phyloP scores from a whole-genome alignment of 2,797 vertebrate genomes.

The Potorous gilbertii region DNA sequence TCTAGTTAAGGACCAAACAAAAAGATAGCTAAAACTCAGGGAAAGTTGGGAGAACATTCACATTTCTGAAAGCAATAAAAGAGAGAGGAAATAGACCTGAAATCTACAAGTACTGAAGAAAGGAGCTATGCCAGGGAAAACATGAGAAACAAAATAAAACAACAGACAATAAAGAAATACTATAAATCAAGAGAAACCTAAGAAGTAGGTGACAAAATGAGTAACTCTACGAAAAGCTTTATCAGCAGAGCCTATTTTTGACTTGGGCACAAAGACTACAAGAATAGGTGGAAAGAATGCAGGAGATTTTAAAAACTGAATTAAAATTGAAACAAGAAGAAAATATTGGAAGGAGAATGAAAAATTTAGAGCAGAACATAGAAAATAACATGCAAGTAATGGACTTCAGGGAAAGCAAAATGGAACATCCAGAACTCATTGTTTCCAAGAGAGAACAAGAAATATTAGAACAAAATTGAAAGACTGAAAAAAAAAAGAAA shows the following conservation, averaged over 20 bases:
- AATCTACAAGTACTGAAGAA: background rate
- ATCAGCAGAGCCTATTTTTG: background rate
- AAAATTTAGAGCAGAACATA: background rate
- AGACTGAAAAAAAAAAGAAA: background rate
- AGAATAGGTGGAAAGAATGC: background rate
- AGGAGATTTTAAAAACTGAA: background rate
- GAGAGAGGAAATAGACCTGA: background rate
- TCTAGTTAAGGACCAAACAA: background rate
- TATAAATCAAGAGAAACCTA: background rate
- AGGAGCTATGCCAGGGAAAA: background rate
- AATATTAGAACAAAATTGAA: background rate
- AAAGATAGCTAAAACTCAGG: background rate
- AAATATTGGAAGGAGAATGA: background rate
- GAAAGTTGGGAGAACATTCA: background rate
- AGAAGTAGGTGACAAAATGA: background rate
- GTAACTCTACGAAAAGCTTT: background rate
- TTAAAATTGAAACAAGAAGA: background rate
- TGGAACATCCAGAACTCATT: background rate
- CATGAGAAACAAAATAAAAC: background rate
- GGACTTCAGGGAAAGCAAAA: background rate
- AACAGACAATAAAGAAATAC: background rate
- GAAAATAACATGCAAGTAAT: background rate
- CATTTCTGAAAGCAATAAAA: background rate
- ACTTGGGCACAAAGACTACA: background rate
- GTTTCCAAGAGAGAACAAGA: background rate